Evolutionary conservation across 1,140 invertebrate genomes (phyloP).

Genomic region (Diploscapter pachys): DNA sequence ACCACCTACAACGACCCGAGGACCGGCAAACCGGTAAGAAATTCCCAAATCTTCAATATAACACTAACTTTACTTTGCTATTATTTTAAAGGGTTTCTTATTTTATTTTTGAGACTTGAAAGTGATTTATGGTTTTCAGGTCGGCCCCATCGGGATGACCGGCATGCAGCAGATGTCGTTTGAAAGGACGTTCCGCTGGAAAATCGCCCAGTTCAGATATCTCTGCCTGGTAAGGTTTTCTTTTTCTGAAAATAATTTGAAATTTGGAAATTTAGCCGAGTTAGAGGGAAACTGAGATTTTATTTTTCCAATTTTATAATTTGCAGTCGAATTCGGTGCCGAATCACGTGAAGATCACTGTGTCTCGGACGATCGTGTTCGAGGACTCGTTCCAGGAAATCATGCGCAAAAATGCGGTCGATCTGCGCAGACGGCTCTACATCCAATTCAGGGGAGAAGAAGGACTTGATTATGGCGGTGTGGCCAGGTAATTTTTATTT

Average conservation of each 20-base stretch:
- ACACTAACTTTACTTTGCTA: too few species aligned
- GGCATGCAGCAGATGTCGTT: slow-evolving; percentile 81
- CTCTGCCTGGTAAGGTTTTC: slow-evolving; percentile 73
- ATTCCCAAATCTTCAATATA: too few species aligned
- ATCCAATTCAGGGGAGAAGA: slow-evolving; percentile 98
- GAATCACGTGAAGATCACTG: slow-evolving; percentile 96
- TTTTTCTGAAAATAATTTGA: not conserved
- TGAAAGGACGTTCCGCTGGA: slow-evolving; percentile 96
- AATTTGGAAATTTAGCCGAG: too few species aligned
- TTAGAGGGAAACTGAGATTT: too few species aligned
- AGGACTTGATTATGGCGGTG: slow-evolving; percentile 95
- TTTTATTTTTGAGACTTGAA: too few species aligned
- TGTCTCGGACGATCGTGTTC: slow-evolving; percentile 89
- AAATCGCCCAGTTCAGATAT: slow-evolving; percentile 95
- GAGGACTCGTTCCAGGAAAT: slow-evolving; percentile 97
- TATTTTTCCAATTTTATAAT: not conserved
- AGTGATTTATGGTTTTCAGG: not conserved
- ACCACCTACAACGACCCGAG: slow-evolving; percentile 96
- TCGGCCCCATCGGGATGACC: slow-evolving; percentile 75
- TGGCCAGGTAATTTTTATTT: slow-evolving; percentile 71
- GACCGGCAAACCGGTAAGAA: slow-evolving; percentile 45
- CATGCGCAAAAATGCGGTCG: slow-evolving; percentile 92
- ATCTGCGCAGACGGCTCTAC: slow-evolving; percentile 85
- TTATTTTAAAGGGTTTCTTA: too few species aligned
- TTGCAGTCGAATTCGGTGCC: slow-evolving; percentile 80